Conservation (phyloP, 2,113 vertebrate species). For the Channa argus region DNA sequence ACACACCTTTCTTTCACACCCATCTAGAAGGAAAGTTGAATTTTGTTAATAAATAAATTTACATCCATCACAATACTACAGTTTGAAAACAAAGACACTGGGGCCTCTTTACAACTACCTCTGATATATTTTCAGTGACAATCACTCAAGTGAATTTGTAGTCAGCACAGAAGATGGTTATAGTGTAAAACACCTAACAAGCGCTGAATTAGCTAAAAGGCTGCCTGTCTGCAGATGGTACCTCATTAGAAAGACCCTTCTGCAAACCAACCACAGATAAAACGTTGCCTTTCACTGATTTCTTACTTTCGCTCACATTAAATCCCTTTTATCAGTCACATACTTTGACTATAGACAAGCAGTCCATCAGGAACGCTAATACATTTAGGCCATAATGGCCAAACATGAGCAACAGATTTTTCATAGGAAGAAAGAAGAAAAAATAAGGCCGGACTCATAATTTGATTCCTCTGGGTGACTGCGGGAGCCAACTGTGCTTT, state of each 20-base stretch:
- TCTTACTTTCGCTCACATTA: constrained; percentile 10
- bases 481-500: constrained; percentile 87
- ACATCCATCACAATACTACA: background rate
- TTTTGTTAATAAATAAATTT: too few relatives aligned
- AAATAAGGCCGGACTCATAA: constrained; percentile 85
- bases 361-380: constrained; percentile 82
- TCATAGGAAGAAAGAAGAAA: constrained; percentile 18
- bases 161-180: background rate
- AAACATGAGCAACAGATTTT: constrained; percentile 75
- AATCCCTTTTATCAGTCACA: constrained; percentile 24
- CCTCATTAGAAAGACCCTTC: background rate
- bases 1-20: too few relatives aligned
- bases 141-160: background rate
- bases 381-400: constrained; percentile 36
- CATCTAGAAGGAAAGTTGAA: too few relatives aligned
- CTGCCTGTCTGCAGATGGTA: too few relatives aligned
- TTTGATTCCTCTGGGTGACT: constrained; percentile 86
- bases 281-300: background rate
- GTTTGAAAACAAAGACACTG: background rate
- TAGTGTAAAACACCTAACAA: background rate
- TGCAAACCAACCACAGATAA: background rate
- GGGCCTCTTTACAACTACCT: background rate
- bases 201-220: background rate
- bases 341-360: constrained; percentile 37
- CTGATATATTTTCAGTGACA: background rate